These are phyloP conservation scores for Myotis planiceps DNA, from an alignment of 2,797 vertebrate genomes.

Conservation along the genomic window DNA sequence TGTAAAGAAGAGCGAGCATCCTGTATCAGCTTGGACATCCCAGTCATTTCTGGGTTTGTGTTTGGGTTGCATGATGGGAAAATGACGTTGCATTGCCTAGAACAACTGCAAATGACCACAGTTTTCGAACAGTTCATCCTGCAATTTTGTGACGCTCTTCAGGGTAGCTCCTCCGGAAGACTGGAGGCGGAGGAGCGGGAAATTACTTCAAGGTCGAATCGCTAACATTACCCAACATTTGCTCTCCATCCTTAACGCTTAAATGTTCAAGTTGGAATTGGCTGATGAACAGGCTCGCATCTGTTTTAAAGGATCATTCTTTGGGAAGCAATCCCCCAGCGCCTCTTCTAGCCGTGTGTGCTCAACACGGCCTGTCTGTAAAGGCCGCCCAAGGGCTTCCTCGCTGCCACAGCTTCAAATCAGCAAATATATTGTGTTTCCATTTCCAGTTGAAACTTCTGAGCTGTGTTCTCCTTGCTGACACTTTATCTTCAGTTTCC, in stretches of 20 bases:
- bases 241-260: constrained; percentile 63
- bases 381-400: constrained; percentile 25
- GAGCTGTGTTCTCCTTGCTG: constrained; percentile 34
- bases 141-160: constrained; percentile 49
- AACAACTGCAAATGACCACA: constrained; percentile 38
- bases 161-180: constrained; percentile 44
- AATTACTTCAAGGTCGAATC: constrained; percentile 49
- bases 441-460: constrained; percentile 24
- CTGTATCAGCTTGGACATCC: neutral
- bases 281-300: constrained; percentile 28
- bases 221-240: constrained; percentile 63
- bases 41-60: constrained; percentile 36
- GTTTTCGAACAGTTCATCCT: constrained; percentile 49
- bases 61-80: constrained; percentile 22
- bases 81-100: constrained; percentile 6
- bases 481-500: neutral
- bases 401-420: constrained; percentile 43
- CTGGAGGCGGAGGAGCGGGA: constrained; percentile 40
- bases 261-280: constrained; percentile 62
- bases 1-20: neutral
- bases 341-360: neutral
- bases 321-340: constrained; percentile 29
- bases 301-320: constrained; percentile 36
- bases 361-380: constrained; percentile 24
- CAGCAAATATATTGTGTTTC: constrained; percentile 24